Percentiles rank a stretch among this genome's conserved stretches.
Evolutionary conservation across 2,113 vertebrate species (phyloP).

Genomic region (Sturnira hondurensis): DNA sequence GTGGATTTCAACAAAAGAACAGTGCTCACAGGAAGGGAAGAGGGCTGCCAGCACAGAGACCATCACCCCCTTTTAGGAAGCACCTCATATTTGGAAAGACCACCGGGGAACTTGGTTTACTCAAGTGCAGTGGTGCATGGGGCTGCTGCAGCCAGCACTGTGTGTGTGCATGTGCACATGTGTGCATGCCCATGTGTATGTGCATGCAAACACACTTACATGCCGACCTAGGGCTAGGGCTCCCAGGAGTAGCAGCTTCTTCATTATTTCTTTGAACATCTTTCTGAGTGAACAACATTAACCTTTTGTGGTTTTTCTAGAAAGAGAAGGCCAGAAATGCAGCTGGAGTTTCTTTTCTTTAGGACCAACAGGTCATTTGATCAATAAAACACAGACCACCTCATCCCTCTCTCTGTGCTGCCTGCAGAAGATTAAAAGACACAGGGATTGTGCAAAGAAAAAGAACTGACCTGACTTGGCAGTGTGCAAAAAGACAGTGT

Average conservation of each 20-base stretch:
- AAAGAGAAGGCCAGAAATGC: not conserved
- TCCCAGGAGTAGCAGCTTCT: slow-evolving; percentile 67
- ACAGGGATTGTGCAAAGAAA: not conserved
- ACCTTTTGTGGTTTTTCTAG: slow-evolving; percentile 18
- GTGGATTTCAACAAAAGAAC: slow-evolving; percentile 44
- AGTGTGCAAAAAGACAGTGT: not conserved
- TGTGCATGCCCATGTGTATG: not conserved
- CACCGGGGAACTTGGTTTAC: slow-evolving; percentile 74
- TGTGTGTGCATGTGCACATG: not conserved
- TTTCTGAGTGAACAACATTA: slow-evolving; percentile 14
- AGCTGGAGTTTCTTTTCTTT: slow-evolving; percentile 26
- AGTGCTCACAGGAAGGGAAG: not conserved
- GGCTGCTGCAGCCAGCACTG: slow-evolving; percentile 60
- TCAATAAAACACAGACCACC: not conserved
- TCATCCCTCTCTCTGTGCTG: not conserved
- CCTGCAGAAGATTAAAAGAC: not conserved
- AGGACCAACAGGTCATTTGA: not conserved
- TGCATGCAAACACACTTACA: not conserved
- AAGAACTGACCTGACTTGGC: no score
- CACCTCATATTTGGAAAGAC: slow-evolving; percentile 58
- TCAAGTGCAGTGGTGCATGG: slow-evolving; percentile 80
- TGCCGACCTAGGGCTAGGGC: not conserved
- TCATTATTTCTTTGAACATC: slow-evolving; percentile 49
- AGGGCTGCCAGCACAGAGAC: slow-evolving; percentile 21
- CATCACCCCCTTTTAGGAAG: slow-evolving; percentile 31